A percentile compares a stretch with the other conserved stretches of the same genome.
Conservation (phyloP, 1,140 invertebrate genomes). For the Trichogramma pretiosum region DNA sequence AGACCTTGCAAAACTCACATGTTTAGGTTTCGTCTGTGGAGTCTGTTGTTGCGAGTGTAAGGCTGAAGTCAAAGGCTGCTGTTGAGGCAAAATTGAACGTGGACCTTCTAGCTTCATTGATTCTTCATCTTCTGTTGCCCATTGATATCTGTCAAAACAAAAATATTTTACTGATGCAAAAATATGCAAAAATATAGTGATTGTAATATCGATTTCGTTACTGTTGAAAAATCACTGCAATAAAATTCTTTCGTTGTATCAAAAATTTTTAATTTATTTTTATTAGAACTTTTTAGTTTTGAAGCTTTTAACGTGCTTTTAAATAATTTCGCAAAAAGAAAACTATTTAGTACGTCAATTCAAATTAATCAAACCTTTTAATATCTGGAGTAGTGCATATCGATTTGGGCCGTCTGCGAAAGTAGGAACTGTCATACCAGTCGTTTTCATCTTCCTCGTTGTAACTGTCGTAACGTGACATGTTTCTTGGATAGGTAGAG, state of each 20-base stretch:
- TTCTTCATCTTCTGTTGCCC: slow-evolving; percentile 67
- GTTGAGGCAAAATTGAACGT: slow-evolving; percentile 42
- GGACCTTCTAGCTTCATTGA: slow-evolving; percentile 60
- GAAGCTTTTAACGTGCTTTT: too few species aligned
- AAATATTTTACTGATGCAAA: too few species aligned
- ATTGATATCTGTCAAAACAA: slow-evolving; percentile 60
- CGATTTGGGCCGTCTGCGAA: slow-evolving; percentile 63
- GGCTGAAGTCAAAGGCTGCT: slow-evolving; percentile 25
- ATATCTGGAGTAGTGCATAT: slow-evolving; percentile 61
- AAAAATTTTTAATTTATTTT: too few species aligned
- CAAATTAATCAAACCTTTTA: slow-evolving; percentile 42
- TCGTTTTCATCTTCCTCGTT: slow-evolving; percentile 42
- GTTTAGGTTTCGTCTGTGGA: slow-evolving; percentile 68
- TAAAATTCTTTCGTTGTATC: too few species aligned
- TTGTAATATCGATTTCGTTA: too few species aligned
- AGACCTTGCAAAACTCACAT: slow-evolving; percentile 83
- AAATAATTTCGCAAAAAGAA: too few species aligned
- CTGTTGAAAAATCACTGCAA: too few species aligned
- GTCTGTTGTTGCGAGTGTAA: slow-evolving; percentile 38
- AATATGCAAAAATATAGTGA: too few species aligned
- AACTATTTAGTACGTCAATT: too few species aligned
- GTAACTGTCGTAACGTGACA: slow-evolving; percentile 47
- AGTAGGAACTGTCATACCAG: slow-evolving; percentile 62
- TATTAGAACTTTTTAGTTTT: too few species aligned
- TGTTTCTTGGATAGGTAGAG: slow-evolving; percentile 37